Evolutionary conservation across 2,888 invertebrate species (phyloP).

Genomic region (Mystacides longicornis): DNA sequence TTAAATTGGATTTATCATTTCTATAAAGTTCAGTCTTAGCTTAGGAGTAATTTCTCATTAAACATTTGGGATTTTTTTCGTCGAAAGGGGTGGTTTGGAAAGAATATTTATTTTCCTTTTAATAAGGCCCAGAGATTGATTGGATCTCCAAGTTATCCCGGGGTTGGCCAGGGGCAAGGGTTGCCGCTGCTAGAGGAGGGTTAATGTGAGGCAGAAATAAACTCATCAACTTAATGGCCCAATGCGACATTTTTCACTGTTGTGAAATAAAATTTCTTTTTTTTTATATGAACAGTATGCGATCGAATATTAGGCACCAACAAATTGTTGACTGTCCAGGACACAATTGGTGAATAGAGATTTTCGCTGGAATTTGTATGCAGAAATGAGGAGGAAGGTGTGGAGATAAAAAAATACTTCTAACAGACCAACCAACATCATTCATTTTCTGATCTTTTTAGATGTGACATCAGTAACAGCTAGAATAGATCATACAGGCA

Average conservation of each 20-base stretch:
- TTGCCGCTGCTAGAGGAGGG: neutral
- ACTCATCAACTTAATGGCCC: constrained; percentile 26
- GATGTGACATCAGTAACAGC: no score
- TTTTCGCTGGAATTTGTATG: no score
- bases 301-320: no score
- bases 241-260: constrained; percentile 25
- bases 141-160: neutral
- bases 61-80: neutral
- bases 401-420: no score
- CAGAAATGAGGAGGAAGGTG: no score
- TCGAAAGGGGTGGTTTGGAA: neutral
- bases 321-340: no score
- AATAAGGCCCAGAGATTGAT: constrained; percentile 7
- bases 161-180: neutral
- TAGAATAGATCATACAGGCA: no score
- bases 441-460: no score
- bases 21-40: no score
- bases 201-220: constrained; percentile 25
- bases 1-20: no score
- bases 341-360: no score
- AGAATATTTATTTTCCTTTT: constrained; percentile 4
- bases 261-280: constrained; percentile 23
- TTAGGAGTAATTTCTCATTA: neutral
- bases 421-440: no score
- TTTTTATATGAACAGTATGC: constrained; percentile 16